Base-by-base conservation (phyloP, 2,113 vertebrate species). In the Pangasianodon gigas region DNA sequence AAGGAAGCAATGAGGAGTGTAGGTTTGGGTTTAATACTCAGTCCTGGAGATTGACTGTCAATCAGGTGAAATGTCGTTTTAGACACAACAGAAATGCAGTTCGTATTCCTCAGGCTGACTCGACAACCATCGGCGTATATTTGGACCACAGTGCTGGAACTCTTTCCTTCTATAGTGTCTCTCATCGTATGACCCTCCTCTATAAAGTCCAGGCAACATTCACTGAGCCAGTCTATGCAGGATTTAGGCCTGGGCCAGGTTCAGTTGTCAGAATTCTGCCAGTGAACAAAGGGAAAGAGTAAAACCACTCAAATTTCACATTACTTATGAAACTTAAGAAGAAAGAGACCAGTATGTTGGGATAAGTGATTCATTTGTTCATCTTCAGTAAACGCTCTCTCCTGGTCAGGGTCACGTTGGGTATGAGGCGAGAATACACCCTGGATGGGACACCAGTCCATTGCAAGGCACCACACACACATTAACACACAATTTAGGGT, bases 51-150 rank as follows among this genome's bases (percentile, higher is more conserved):
- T 0, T 6, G 7, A 37, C 37, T 96, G 95, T 90, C 95, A 94
- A 4, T 51, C 48, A 51, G 8, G 48, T 51, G 48, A 51, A 51
- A 51, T 51, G 48, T 51, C 8, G 48, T 92, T 94, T 95, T 85
- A 95, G 94, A 94, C 96, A 97, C 85, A 54, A 95, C 0, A 51
- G 69, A 11, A 6, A 5, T 10, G 7, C 2, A 11, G 24, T 85
- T 16, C 0, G 24, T 21, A 91, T 97, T 85, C 21, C 6, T 71
- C 6, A 67, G 32, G 87, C 14, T n/a, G 85, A 92, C 2, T 93
- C 91, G 8, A 87, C 44, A 79, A 93, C 93, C 41, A 93, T 97
- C 71, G 97, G 96, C 0, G 29, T 97, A 79, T 94, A 94, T 60
- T 87, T 97, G 93, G 94, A 97, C 77, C 93, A 96, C 44, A 18